phyloP scores from a whole-genome alignment of 2,888 invertebrate genomes.

The Lepas anatifera region DNA sequence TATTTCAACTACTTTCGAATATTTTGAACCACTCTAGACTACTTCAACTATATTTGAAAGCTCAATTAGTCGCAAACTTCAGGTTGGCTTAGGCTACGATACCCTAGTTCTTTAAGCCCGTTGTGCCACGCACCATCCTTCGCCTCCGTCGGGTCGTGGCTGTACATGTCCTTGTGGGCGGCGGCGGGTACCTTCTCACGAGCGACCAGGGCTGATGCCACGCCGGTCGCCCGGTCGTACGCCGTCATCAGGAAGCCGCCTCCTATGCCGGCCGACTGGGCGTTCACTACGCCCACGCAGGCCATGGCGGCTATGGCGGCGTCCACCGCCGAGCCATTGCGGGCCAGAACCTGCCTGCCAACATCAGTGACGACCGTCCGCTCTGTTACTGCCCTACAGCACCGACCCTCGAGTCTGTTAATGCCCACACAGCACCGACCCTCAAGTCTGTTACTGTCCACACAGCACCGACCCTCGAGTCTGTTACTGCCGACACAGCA shows the following conservation, averaged over 20 bases:
- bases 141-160: constrained; percentile 38
- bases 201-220: constrained; percentile 53
- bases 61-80: too few relatives aligned
- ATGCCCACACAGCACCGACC: too few relatives aligned
- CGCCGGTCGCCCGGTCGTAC: constrained; percentile 50
- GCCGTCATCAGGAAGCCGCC: constrained; percentile 68
- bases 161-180: constrained; percentile 56
- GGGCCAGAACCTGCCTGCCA: constrained; percentile 50
- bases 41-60: too few relatives aligned
- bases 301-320: constrained; percentile 72
- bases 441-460: too few relatives aligned
- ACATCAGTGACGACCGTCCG: background rate
- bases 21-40: too few relatives aligned
- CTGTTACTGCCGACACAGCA: too few relatives aligned
- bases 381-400: too few relatives aligned
- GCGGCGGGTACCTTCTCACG: constrained; percentile 61
- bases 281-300: constrained; percentile 71
- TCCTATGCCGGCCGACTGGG: constrained; percentile 83
- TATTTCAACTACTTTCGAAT: too few relatives aligned
- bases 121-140: constrained; percentile 39
- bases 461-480: too few relatives aligned
- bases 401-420: too few relatives aligned
- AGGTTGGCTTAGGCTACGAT: too few relatives aligned
- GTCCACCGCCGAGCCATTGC: constrained; percentile 65
- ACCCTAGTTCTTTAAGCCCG: too few relatives aligned